Conservation (phyloP, 1,140 invertebrate genomes). For the Bathynomus jamesi region DNA sequence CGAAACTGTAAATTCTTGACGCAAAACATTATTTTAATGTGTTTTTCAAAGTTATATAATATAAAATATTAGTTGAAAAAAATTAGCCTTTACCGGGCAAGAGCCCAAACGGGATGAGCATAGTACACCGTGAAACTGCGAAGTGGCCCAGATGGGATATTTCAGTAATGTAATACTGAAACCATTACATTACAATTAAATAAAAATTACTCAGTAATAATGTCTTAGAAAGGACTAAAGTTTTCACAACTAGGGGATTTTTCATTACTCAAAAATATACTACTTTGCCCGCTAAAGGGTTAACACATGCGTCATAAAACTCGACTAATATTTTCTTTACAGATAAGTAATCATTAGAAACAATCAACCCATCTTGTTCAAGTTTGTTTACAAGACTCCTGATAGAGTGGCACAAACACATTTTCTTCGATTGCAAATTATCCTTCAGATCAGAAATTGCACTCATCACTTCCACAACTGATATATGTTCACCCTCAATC, state of each 20-base stretch:
- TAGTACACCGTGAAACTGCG: not conserved
- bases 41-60: not conserved
- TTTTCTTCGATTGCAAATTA: no score
- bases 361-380: no score
- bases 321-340: no score
- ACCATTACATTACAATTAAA: not conserved
- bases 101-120: not conserved
- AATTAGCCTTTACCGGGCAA: no score
- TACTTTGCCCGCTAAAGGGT: not conserved
- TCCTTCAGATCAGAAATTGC: no score
- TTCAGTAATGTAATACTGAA: not conserved
- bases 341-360: no score
- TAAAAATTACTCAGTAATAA: not conserved
- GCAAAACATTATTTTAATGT: not conserved
- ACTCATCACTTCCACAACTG: no score
- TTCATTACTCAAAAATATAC: no score
- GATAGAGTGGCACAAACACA: no score
- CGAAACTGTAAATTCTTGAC: not conserved
- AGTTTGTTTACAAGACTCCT: no score
- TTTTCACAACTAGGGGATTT: not conserved
- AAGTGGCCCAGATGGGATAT: not conserved
- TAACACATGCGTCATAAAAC: no score
- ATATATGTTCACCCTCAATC: no score
- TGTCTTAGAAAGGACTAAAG: not conserved
- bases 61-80: not conserved